These are phyloP conservation scores for Geotrypetes seraphini DNA, from an alignment of 2,797 vertebrate species.

Conservation along the genomic window DNA sequence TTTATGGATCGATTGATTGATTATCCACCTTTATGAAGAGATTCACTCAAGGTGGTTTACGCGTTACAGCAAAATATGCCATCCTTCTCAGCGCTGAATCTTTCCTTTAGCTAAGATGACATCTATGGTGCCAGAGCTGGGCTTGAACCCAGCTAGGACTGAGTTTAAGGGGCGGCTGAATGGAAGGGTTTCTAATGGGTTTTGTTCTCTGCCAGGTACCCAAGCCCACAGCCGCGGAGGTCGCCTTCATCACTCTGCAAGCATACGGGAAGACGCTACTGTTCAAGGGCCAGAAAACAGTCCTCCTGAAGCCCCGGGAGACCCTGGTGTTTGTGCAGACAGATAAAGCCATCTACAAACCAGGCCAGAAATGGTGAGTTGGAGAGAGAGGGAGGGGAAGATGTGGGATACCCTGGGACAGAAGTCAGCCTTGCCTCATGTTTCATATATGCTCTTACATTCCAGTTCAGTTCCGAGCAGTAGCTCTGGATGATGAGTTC, in stretches of 20 bases:
- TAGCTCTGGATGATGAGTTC: constrained; percentile 59
- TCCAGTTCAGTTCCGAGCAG: constrained; percentile 68
- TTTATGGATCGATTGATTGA: too few species aligned
- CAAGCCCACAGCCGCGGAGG: constrained; percentile 22
- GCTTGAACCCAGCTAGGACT: too few species aligned
- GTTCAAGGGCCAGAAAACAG: constrained; percentile 49
- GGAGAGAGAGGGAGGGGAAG: neutral
- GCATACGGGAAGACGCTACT: constrained; percentile 49
- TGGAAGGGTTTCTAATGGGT: too few species aligned
- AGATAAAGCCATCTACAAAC: constrained; percentile 81
- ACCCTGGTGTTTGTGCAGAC: constrained; percentile 68
- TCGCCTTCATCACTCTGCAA: constrained; percentile 38
- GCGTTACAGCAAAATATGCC: too few species aligned
- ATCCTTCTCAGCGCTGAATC: too few species aligned
- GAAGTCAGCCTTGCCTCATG: too few species aligned
- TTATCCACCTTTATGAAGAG: too few species aligned
- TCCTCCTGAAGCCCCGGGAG: constrained; percentile 42
- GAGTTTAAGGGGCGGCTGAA: too few species aligned
- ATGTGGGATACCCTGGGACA: too few species aligned
- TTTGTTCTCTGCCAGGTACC: constrained; percentile 1
- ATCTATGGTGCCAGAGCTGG: too few species aligned
- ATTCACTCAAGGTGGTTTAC: too few species aligned
- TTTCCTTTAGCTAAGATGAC: too few species aligned
- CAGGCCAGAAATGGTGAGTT: constrained; percentile 61
- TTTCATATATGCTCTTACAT: constrained; percentile 5